Conservation (phyloP, 2,888 invertebrate genomes). For the Rugalucina vietnamica region DNA sequence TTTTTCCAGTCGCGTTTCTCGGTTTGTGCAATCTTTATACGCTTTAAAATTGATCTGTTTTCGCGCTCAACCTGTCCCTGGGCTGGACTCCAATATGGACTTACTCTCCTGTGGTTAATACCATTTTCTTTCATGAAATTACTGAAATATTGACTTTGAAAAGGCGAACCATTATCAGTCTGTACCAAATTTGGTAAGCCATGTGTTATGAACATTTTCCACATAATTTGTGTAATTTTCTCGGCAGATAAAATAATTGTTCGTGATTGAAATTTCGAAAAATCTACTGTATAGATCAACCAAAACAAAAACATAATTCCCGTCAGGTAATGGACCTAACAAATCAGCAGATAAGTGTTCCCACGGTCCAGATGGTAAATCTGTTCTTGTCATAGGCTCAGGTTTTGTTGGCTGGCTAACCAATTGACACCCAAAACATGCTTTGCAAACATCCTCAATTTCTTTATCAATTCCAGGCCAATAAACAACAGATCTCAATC, state of each 20-base stretch:
- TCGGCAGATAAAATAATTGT: constrained; percentile 44
- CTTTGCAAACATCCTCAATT: constrained; percentile 37
- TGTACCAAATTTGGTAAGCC: constrained; percentile 51
- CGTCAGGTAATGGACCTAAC: constrained; percentile 60
- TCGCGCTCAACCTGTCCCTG: constrained; percentile 57
- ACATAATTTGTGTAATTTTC: constrained; percentile 38
- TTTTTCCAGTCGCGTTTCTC: constrained; percentile 42
- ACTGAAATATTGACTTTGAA: constrained; percentile 44
- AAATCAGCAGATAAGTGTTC: constrained; percentile 62
- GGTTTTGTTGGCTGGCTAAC: constrained; percentile 18
- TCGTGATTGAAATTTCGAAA: constrained; percentile 53
- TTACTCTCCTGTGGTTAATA: constrained; percentile 47
- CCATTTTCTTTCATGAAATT: constrained; percentile 36
- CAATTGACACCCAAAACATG: constrained; percentile 58
- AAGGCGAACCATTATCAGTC: constrained; percentile 60
- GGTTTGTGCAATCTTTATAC: constrained; percentile 52
- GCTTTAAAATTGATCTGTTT: constrained; percentile 51
- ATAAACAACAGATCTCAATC: constrained; percentile 20
- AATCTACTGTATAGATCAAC: constrained; percentile 62
- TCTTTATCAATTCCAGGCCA: constrained; percentile 36
- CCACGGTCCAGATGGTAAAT: constrained; percentile 55
- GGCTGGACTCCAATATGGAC: constrained; percentile 59
- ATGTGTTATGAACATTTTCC: constrained; percentile 51
- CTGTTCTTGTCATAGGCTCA: constrained; percentile 40
- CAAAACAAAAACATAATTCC: constrained; percentile 47